Base-by-base conservation (phyloP, 2,888 invertebrate genomes). In the Andrena hattorfiana region DNA sequence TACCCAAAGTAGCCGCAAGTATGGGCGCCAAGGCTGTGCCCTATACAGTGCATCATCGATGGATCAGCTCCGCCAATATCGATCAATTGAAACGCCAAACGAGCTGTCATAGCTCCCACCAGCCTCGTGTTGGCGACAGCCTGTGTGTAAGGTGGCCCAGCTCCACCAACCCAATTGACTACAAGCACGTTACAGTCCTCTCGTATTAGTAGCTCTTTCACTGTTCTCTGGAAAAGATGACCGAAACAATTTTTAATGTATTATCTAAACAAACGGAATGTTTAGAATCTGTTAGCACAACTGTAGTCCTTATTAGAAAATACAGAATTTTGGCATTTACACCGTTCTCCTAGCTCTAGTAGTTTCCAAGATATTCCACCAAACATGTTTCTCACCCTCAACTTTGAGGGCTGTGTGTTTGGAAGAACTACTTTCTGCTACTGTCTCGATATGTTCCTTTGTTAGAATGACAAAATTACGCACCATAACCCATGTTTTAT, bases 41-140 rank as follows among this genome's bases (percentile, higher is more conserved):
- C 98, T 84, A 98, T 97, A 80, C 97, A 96, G 92, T 98, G 98
- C 70, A 97, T 96, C 81, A 96, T 96, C 94, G 94, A 84, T 94
- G 95, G 70, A 95, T 89, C 72, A 8, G 94, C 84, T n/a, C 92
- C 93, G 0, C 94, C 94, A 76, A 93, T 87, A 69, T 94, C 91
- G 16, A 95, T 93, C 30, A 95, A 87, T 81, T 95, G 95, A 0
- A 93, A 92, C 10, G 94, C 94, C 28, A 98, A 94, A 93, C 97
- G 96, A 0, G 97, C 98, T 0, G 97, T 96, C 94, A 98, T 97
- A 0, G 96, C 96, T 0, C 98, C 98, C 1, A 98, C 96, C 16
- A 99, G 95, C 69, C 98, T 95, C 26, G 97, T 98, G 92, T 99
- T 99, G 0, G 98, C 98, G 2, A 98, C 98, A 0, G 99, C 98